phyloP scores from a whole-genome alignment of 2,888 invertebrate genomes.

The Mythimna albipuncta region DNA sequence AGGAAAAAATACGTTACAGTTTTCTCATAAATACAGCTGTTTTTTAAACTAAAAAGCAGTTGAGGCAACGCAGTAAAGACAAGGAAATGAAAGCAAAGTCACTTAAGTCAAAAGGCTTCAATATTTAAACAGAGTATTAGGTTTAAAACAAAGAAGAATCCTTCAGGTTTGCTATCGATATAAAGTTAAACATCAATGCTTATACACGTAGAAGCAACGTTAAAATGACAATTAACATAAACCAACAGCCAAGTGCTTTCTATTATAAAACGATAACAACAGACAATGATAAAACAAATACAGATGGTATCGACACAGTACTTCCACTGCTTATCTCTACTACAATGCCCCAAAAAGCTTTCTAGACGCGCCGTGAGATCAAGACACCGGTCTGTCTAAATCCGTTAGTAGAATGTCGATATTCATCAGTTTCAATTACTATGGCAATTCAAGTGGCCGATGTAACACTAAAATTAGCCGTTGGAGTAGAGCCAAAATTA shows the following conservation, averaged over 20 bases:
- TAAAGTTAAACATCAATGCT: neutral
- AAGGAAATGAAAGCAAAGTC: neutral
- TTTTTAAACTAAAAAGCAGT: neutral
- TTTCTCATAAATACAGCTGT: neutral
- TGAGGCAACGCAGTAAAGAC: constrained; percentile 1
- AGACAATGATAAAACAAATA: neutral
- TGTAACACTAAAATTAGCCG: constrained; percentile 48
- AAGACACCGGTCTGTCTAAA: constrained; percentile 20
- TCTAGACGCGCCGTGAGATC: constrained; percentile 23
- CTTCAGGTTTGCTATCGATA: neutral
- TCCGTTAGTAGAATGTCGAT: constrained; percentile 8
- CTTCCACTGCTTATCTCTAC: neutral
- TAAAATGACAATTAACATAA: neutral
- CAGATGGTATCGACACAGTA: neutral
- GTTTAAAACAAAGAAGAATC: neutral
- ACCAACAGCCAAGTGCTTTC: neutral
- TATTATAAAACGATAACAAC: too few species aligned
- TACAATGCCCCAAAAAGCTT: constrained; percentile 3
- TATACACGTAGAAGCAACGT: neutral
- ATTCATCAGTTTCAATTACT: constrained; percentile 17
- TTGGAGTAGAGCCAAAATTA: constrained; percentile 47
- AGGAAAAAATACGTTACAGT: neutral
- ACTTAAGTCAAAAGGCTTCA: neutral
- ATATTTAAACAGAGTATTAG: neutral
- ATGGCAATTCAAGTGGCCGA: constrained; percentile 1